Conservation (phyloP, 2,888 invertebrate genomes). For the Eilema sororculum region DNA sequence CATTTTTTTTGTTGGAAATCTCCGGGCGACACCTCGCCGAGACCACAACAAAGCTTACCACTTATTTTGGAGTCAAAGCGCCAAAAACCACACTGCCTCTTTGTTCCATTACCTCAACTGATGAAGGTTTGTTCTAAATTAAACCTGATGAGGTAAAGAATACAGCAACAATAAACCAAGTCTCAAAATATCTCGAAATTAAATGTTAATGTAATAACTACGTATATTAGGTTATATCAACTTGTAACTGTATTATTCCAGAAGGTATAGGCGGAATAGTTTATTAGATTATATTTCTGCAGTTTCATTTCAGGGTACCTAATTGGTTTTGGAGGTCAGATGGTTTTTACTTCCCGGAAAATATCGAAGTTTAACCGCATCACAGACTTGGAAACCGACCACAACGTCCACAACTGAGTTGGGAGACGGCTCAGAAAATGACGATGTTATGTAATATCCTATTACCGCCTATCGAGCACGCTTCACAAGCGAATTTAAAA, state of each 20-base stretch:
- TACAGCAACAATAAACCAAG: background rate
- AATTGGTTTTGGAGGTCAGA: no score
- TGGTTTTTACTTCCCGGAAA: no score
- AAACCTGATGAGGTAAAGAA: background rate
- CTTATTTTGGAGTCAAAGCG: background rate
- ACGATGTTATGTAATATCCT: no score
- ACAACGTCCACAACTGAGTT: no score
- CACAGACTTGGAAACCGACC: no score
- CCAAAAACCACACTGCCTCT: slow-evolving; percentile 4
- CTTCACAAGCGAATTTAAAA: no score
- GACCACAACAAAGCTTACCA: background rate
- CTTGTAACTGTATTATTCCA: no score
- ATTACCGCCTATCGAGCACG: no score
- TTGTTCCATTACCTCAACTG: slow-evolving; percentile 1
- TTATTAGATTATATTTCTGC: no score
- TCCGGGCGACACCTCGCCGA: background rate
- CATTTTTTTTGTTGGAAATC: background rate
- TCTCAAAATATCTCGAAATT: background rate
- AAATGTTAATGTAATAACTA: background rate
- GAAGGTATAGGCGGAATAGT: background rate
- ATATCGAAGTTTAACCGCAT: no score
- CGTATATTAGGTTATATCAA: background rate
- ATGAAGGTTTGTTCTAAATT: slow-evolving; percentile 1
- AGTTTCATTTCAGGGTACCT: no score
- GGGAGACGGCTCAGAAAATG: no score